These are phyloP conservation scores for Autographa gamma DNA, from an alignment of 2,888 invertebrate genomes.

Conservation along the genomic window DNA sequence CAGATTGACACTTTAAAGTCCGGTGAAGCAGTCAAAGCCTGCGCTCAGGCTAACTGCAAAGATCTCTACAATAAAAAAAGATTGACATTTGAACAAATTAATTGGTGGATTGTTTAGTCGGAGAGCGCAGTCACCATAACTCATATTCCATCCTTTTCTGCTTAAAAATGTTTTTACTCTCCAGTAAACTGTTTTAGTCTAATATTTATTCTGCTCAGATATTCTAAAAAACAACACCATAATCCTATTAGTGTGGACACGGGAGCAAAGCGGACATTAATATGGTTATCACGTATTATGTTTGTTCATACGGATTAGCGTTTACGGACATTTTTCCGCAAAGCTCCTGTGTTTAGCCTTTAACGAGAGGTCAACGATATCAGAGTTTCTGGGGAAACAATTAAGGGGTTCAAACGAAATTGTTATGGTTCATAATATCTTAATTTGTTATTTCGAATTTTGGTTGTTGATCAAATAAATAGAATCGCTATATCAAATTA, in stretches of 20 bases:
- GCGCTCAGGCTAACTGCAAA: too few relatives aligned
- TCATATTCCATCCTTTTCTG: too few relatives aligned
- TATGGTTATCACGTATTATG: conserved; percentile 45
- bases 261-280: conserved; percentile 40
- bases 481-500: too few relatives aligned
- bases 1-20: too few relatives aligned
- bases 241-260: conserved; percentile 35
- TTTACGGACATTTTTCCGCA: conserved; percentile 38
- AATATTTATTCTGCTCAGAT: conserved; percentile 3
- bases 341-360: conserved; percentile 34
- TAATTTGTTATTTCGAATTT: not conserved
- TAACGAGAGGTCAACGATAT: conserved; percentile 22
- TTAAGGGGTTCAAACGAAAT: conserved; percentile 22
- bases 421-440: conserved; percentile 14
- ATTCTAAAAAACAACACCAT: conserved; percentile 20
- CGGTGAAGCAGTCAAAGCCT: too few relatives aligned
- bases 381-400: conserved; percentile 15
- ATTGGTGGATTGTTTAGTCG: too few relatives aligned
- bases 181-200: not conserved
- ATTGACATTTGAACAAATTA: too few relatives aligned
- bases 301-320: conserved; percentile 41
- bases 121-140: too few relatives aligned
- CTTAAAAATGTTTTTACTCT: not conserved
- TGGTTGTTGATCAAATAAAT: not conserved
- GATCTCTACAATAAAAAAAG: too few relatives aligned